Conservation (phyloP, 1,140 invertebrate genomes). For the Littorina saxatilis region DNA sequence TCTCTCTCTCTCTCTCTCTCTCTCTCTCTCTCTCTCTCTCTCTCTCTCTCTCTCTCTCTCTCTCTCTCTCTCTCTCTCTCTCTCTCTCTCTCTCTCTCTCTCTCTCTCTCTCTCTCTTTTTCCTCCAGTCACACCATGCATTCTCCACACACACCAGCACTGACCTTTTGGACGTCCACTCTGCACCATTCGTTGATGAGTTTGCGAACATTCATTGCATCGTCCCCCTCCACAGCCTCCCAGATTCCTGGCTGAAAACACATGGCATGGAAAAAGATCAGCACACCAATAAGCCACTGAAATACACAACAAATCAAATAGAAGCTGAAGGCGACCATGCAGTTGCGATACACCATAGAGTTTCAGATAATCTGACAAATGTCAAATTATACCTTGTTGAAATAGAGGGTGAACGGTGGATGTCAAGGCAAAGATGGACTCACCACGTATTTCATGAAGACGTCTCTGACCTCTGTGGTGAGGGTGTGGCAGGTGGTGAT, state of each 20-base stretch:
- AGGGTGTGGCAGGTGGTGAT: constrained; percentile 33
- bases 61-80: too few relatives aligned
- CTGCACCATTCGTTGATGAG: constrained; percentile 65
- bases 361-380: too few relatives aligned
- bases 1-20: too few relatives aligned
- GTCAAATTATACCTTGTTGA: too few relatives aligned
- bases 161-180: constrained; percentile 59
- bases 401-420: too few relatives aligned
- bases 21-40: background rate
- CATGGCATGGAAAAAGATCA: background rate
- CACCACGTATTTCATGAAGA: constrained; percentile 55
- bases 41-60: background rate
- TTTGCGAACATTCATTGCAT: constrained; percentile 60
- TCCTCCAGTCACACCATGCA: background rate
- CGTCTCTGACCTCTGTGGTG: constrained; percentile 37
- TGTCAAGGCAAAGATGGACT: too few relatives aligned
- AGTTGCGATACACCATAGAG: too few relatives aligned
- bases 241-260: constrained; percentile 63
- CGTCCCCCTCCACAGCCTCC: constrained; percentile 62
- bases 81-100: too few relatives aligned
- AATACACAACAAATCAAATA: too few relatives aligned
- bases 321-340: too few relatives aligned
- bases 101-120: too few relatives aligned
- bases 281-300: too few relatives aligned
- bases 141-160: background rate